Evolutionary conservation across 2,113 vertebrate genomes (phyloP), one percentile per base, ranked within the genome.

Genomic region (Microcebus lehilahytsara): DNA sequence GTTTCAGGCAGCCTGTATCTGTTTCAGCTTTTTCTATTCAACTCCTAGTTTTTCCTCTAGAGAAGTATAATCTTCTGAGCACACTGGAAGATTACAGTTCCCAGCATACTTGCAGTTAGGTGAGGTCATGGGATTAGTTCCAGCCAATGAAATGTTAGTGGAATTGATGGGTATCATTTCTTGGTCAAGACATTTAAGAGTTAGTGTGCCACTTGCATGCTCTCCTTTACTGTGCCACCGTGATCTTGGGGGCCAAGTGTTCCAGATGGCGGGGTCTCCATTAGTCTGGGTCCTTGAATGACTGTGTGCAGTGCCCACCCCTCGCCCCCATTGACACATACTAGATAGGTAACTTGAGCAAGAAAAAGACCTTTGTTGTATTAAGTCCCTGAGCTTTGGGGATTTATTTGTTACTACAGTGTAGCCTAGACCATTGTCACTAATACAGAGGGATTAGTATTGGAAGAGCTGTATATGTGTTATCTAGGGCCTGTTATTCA

Each of bases 101-200:
- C n/a, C 4, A 56, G 11, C 62, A 75, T 72, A 34, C 40, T 56
- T 83, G 49, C 20, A 27, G 51, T 60, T 83, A 86, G 60, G 20
- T 90, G 80, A 71, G 60, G 53, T 85, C 62, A 14, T 25, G 5
- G 56, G 46, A 79, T 95, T 80, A 66, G 23, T 96, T 97, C n/a
- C 27, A 53, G 58, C 88, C 64, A 80, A 1, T 27, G 75, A 90
- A 46, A 62, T 46, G 5, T 22, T 64, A 86, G 20, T 83, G 25
- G 46, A 93, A 74, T 9, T 85, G 40, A 16, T 37, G 60, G 42
- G 19, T 86, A 7, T 87, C 46, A 20, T 64, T 96, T 89, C 67
- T 56, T 60, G 13, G 81, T 86, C 40, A 51, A 30, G 78, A 64
- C 10, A 27, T 75, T 23, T 25, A 85, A 81, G 75, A 79, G 42